phyloP scores from a whole-genome alignment of 1,140 invertebrate species.

The Brachionus plicatilis region DNA sequence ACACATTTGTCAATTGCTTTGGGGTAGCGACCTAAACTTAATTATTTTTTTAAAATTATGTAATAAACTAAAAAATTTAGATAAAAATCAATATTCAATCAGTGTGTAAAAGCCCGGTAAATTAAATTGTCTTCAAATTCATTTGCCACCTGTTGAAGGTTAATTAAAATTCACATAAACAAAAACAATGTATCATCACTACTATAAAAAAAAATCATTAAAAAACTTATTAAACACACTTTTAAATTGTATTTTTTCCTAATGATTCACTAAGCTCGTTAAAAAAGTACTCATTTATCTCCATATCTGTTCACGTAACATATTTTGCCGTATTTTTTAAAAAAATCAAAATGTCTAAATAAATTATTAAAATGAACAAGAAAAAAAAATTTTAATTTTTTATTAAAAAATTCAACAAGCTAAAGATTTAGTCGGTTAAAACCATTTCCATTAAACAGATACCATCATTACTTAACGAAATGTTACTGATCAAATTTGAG shows the following conservation, averaged over 20 bases:
- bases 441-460: slow-evolving; percentile 10
- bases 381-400: no score
- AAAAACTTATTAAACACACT: neutral
- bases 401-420: no score
- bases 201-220: neutral
- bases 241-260: neutral
- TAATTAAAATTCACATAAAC: neutral
- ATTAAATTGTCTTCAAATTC: neutral
- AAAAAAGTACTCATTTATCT: neutral
- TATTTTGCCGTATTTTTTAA: neutral
- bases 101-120: neutral
- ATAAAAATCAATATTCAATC: neutral
- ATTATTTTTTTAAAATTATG: neutral
- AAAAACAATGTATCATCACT: neutral
- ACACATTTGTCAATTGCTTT: slow-evolving; percentile 10
- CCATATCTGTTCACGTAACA: neutral
- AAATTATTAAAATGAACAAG: neutral
- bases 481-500: neutral
- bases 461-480: neutral
- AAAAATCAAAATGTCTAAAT: neutral
- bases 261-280: neutral
- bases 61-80: neutral
- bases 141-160: neutral
- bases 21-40: neutral
- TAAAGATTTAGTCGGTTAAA: neutral